Base-by-base conservation (phyloP, 2,797 vertebrate species). In the Sebastes melanostomus region DNA sequence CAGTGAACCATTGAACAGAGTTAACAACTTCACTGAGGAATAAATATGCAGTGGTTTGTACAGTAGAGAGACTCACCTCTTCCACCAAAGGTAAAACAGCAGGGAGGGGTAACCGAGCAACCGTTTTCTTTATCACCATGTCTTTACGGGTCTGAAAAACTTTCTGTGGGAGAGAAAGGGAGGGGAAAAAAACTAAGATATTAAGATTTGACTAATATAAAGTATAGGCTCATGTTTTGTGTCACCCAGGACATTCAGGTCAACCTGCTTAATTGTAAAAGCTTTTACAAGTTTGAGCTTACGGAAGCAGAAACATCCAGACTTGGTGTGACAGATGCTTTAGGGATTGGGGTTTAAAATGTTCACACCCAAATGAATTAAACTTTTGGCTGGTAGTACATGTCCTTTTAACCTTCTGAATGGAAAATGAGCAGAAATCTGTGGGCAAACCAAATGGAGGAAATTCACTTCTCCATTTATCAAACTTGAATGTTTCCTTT, bases 71-170 rank as follows among this genome's bases (percentile, higher is more conserved):
- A 22, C 34, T 93, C 92, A 99, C 98, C 96, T 98, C 97, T 76
- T 98, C 96, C 63, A 99, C 88, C 82, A 99, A 91, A 7, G 98
- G 98, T 83, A 99, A 93, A 82, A 99, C 95, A 66, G 97, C 95
- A 73, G 97, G 92, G 58, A 99, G 95, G n/a, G 98, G 98, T 93
- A 99, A 94, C 92, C 96, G 96, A 84, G 97, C 92, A 84, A 99
- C 96, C 0, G 98, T 99, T 91, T 97, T 98, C 95, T 96, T 98
- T 88, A 99, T 98, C 77, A 97, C 75, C 4, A 75, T 76, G 1
- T 97, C 96, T 86, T 98, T 98, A 71, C 93, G 97, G 55, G 96
- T 98, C 88, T 97, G 98, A 73, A 99, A 97, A 81, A 99, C 96
- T 97, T 98, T 98, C 98, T 99, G 94, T 88, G 62, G 72, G 86